Evolutionary conservation across 2,113 vertebrate genomes (phyloP).

Genomic region (Epinephelus fuscoguttatus): DNA sequence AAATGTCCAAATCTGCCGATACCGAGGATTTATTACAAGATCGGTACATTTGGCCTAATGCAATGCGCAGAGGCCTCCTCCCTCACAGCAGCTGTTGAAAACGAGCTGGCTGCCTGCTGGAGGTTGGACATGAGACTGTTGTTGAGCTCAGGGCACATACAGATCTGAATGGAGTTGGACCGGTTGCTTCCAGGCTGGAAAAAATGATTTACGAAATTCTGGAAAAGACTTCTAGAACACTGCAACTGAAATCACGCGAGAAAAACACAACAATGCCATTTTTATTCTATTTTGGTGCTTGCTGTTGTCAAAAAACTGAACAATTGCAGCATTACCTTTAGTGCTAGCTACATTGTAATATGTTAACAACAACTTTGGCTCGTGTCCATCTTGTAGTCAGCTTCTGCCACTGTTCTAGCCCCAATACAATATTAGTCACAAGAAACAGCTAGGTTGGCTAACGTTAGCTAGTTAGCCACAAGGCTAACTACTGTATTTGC

Average conservation of each 20-base stretch:
- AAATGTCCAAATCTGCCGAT: slow-evolving; percentile 29
- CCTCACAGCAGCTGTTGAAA: slow-evolving; percentile 59
- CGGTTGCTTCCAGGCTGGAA: slow-evolving; percentile 38
- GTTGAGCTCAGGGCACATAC: slow-evolving; percentile 45
- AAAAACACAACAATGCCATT: slow-evolving; percentile 52
- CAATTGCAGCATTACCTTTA: neutral
- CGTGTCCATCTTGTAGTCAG: slow-evolving; percentile 54
- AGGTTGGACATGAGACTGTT: slow-evolving; percentile 52
- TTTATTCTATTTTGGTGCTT: slow-evolving; percentile 20
- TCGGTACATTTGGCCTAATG: slow-evolving; percentile 59
- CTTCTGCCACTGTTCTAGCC: slow-evolving; percentile 19
- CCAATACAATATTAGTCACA: slow-evolving; percentile 34
- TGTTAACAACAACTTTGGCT: slow-evolving; percentile 56
- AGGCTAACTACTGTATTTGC: slow-evolving; percentile 55
- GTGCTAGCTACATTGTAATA: slow-evolving; percentile 20
- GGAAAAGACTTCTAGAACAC: slow-evolving; percentile 46
- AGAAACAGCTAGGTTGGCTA: slow-evolving; percentile 52
- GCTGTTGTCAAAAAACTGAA: slow-evolving; percentile 19
- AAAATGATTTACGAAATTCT: slow-evolving; percentile 41
- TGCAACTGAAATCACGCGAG: slow-evolving; percentile 51
- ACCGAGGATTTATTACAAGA: slow-evolving; percentile 43
- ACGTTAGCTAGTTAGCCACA: slow-evolving; percentile 62
- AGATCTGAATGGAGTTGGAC: slow-evolving; percentile 48
- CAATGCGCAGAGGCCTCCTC: slow-evolving; percentile 72
- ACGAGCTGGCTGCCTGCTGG: slow-evolving; percentile 42